Evolutionary conservation across 2,113 vertebrate species (phyloP).

Genomic region (Tauraco erythrolophus): DNA sequence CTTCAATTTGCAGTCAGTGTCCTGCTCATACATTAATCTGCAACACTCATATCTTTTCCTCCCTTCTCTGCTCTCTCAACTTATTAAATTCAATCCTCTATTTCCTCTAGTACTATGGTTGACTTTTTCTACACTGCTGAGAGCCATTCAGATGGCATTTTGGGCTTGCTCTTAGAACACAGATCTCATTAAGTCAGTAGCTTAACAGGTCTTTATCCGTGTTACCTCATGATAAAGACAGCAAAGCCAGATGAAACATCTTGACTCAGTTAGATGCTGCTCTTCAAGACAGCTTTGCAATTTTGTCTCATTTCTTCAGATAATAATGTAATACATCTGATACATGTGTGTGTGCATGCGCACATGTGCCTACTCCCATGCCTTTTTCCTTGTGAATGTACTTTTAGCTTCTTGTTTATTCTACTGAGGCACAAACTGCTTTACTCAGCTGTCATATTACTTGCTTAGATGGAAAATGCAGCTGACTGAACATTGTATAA

Average conservation of each 20-base stretch:
- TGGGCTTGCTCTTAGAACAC: background rate
- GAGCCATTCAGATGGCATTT: background rate
- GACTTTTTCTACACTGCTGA: background rate
- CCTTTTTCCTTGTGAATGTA: background rate
- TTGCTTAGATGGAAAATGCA: background rate
- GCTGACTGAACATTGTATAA: background rate
- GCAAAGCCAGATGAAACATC: background rate
- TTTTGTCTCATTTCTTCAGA: background rate
- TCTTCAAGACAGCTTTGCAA: background rate
- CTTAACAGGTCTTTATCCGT: background rate
- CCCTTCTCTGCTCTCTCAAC: background rate
- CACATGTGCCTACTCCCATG: background rate
- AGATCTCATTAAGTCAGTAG: background rate
- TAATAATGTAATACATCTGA: background rate
- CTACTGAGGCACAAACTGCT: background rate
- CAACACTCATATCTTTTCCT: background rate
- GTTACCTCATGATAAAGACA: background rate
- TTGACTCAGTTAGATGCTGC: background rate
- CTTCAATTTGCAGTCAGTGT: background rate
- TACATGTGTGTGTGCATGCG: accelerated
- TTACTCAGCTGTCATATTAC: background rate
- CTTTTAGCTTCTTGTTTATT: background rate
- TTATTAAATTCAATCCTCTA: background rate
- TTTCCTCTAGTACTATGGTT: background rate
- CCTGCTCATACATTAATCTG: background rate